Base-by-base conservation (phyloP, 1,140 invertebrate genomes). In the Eriosoma lanigerum region DNA sequence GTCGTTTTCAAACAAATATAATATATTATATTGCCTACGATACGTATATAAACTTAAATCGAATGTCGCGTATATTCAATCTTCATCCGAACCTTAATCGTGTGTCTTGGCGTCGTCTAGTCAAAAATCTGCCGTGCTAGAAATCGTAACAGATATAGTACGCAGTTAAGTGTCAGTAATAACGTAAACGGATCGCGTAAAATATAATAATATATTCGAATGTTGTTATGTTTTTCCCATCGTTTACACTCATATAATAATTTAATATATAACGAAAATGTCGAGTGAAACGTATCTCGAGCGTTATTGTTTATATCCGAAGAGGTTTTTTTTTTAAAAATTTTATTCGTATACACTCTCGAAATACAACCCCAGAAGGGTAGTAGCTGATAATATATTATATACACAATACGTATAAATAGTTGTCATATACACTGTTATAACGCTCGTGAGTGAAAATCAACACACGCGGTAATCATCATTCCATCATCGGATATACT, bases 391-490 rank as follows among this genome's bases (percentile, higher is more conserved):
- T 38, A 38, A 19, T 24, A 19, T 44, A 19, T 24, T 21, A 21
- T 68, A 24, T 19, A 12, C 1, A 15, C 17, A 17, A 12, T 38
- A 38, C 32, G 3, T 38, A 38, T 38, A 38, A 38, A 38, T 26
- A 44, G 66, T 50, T 12, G 66, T 19, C 19, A 21, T 76, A 58
- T n/a, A n/a, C n/a, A n/a, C n/a, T n/a, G n/a, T n/a, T n/a, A n/a
- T 13, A 29, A 62, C 58, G 24, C 21, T 21, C 52, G 52, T 13
- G 29, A 24, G 52, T 32, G 52, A 76, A 76, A 56, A 70, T 29
- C 62, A 60, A 60, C 58, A 58, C 29, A 38, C 17, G 15, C 72
- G 52, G 73, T 76, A 58, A 76, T 76, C 73, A 38, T 78, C 75
- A 62, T 78, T 44, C 75, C 10, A 48, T 62, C 75, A 46, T 78